Conservation (phyloP, 2,113 vertebrate species). For the Daphoenositta chrysoptera region DNA sequence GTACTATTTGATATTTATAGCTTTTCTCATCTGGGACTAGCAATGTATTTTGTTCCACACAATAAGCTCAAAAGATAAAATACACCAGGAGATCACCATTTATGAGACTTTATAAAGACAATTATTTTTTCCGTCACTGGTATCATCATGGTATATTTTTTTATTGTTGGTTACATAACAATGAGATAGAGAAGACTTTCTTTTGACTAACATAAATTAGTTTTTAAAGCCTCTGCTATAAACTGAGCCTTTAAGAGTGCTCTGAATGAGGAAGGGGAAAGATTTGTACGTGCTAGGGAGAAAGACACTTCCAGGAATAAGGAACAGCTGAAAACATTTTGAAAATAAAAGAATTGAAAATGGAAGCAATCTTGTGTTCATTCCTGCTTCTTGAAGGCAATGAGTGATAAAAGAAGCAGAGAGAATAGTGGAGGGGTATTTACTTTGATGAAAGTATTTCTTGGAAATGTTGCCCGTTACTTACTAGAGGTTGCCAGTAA, state of each 20-base stretch:
- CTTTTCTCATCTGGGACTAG: not conserved
- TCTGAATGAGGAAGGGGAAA: not conserved
- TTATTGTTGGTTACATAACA: not conserved
- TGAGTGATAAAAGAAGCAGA: not conserved
- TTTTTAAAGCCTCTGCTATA: not conserved
- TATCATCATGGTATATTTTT: not conserved
- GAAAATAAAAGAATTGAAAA: not conserved
- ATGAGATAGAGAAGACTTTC: not conserved
- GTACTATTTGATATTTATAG: not conserved
- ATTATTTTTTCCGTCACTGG: not conserved
- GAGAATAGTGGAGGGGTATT: not conserved
- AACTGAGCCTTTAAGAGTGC: not conserved
- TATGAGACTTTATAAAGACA: not conserved
- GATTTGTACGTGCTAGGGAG: not conserved
- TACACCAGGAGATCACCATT: not conserved
- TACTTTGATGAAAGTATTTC: not conserved
- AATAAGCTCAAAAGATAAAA: not conserved
- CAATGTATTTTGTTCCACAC: not conserved
- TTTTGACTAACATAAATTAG: not conserved
- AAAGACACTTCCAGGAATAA: not conserved
- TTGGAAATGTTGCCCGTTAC: rapidly evolving
- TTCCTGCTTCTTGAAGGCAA: not conserved
- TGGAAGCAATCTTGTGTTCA: not conserved
- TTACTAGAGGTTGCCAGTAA: not conserved
- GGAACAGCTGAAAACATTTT: not conserved